Conservation (phyloP, 2,888 invertebrate species). For the Eledona agricola region DNA sequence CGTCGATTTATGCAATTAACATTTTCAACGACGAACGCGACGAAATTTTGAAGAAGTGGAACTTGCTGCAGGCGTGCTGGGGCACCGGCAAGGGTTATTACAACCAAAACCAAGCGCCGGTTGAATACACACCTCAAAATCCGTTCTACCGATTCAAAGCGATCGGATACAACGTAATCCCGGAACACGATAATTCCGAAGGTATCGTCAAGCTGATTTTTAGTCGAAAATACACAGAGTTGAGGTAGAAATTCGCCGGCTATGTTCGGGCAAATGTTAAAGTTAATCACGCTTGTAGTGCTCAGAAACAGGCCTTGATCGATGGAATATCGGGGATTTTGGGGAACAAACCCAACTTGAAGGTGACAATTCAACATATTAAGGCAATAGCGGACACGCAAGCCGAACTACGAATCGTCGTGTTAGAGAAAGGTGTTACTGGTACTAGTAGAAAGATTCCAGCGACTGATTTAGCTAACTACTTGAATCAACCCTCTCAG, state of each 20-base stretch:
- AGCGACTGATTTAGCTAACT: constrained; percentile 76
- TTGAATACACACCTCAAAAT: constrained; percentile 88
- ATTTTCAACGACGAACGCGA: constrained; percentile 97
- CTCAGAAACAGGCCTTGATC: constrained; percentile 75
- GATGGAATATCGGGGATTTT: constrained; percentile 74
- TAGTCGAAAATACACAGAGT: constrained; percentile 81
- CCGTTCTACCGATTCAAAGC: constrained; percentile 94
- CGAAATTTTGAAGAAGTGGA: constrained; percentile 92
- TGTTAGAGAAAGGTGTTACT: constrained; percentile 75
- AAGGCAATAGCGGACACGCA: constrained; percentile 82
- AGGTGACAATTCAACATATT: constrained; percentile 79
- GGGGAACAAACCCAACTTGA: constrained; percentile 85
- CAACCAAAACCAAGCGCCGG: constrained; percentile 76
- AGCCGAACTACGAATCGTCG: constrained; percentile 76
- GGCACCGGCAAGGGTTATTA: constrained; percentile 87
- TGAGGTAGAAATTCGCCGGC: too few species aligned
- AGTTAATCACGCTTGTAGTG: constrained; percentile 60
- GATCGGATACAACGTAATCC: constrained; percentile 90
- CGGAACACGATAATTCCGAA: constrained; percentile 87
- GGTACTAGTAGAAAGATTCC: constrained; percentile 75
- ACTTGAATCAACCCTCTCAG: constrained; percentile 74
- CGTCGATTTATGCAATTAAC: constrained; percentile 63
- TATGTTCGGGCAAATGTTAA: constrained; percentile 48
- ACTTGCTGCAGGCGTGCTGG: constrained; percentile 91
- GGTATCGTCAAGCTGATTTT: constrained; percentile 89